phyloP scores from a whole-genome alignment of 2,888 invertebrate species.

The Lochmaea capreae region DNA sequence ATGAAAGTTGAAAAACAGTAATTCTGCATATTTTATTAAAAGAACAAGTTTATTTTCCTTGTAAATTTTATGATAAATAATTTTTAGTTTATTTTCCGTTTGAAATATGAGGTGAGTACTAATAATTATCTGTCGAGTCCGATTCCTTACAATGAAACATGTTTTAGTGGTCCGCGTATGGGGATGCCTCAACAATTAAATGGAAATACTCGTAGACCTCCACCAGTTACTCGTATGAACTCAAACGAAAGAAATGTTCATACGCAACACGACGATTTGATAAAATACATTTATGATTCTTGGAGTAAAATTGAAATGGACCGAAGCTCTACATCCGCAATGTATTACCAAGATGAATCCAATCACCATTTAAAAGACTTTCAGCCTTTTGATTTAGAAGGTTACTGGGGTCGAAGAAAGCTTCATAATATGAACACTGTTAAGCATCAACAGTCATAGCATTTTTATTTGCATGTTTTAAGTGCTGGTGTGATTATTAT shows the following conservation, averaged over 20 bases:
- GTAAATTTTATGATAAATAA: constrained; percentile 8
- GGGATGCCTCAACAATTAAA: constrained; percentile 62
- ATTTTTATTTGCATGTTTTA: constrained; percentile 43
- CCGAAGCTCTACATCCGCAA: constrained; percentile 64
- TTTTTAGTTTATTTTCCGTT: not conserved
- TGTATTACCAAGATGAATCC: constrained; percentile 75
- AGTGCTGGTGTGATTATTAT: constrained; percentile 33
- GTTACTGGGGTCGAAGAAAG: constrained; percentile 79
- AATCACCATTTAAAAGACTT: constrained; percentile 74
- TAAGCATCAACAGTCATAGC: constrained; percentile 67
- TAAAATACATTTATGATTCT: constrained; percentile 82
- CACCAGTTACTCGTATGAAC: constrained; percentile 56
- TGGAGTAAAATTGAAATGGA: constrained; percentile 69
- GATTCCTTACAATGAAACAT: not conserved
- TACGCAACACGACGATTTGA: constrained; percentile 80
- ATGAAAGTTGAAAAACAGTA: constrained; percentile 24
- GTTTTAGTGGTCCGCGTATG: constrained; percentile 62
- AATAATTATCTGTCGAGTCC: not conserved
- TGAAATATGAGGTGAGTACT: constrained; percentile 26
- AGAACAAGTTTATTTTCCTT: not conserved
- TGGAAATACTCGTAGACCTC: constrained; percentile 53
- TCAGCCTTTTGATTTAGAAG: constrained; percentile 82
- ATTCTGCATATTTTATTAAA: constrained; percentile 3
- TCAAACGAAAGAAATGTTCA: constrained; percentile 48
- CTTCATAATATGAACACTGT: constrained; percentile 75